Base-by-base conservation (phyloP, 2,888 invertebrate genomes). In the Aphidoletes aphidimyza region DNA sequence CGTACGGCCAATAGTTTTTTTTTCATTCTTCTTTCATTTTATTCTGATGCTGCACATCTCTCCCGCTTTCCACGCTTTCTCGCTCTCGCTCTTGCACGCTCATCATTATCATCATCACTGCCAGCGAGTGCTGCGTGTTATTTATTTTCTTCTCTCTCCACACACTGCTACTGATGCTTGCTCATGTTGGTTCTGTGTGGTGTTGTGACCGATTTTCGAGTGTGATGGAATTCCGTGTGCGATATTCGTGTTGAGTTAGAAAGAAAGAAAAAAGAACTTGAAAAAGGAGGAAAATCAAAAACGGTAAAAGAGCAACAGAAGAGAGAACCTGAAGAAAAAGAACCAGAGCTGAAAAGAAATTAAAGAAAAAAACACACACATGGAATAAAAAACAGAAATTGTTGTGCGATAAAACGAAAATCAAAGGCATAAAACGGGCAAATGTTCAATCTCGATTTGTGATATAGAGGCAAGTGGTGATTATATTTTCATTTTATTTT, bases 101-200 rank as follows among this genome's bases (percentile, higher is more conserved):
- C 47, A 39, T 47, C 47, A 69, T 69, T 69, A 69, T 69, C 69
- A 69, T 69, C 69, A 69, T 69, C 30, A 69, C 69, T 22, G 22
- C 30, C n/a, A n/a, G 69, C 30, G 30, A 69, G 69, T 30, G 69
- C 69, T 69, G n/a, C n/a, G n/a, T n/a, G 69, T 69, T 69, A 69
- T 69, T 69, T 69, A 69, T 69, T 69, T 69, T 47, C 17, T 39
- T 47, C 19, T 69, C 69, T 69, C 69, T 69, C 30, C 69, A 69
- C 69, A 69, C 69, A 69, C 69, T 69, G 69, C 69, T 69, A 69
- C 69, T 69, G 69, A 69, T 69, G 69, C 69, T 69, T 69, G 69
- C 69, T 69, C 69, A 69, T 69, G 69, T 69, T 69, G 69, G 69
- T 69, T 69, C 69, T 69, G 69, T 69, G 69, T 69, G 69, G 69